Percentiles rank a stretch among this genome's conserved stretches.
Conservation (phyloP, 1,140 invertebrate species). For the Euwallacea fornicatus region DNA sequence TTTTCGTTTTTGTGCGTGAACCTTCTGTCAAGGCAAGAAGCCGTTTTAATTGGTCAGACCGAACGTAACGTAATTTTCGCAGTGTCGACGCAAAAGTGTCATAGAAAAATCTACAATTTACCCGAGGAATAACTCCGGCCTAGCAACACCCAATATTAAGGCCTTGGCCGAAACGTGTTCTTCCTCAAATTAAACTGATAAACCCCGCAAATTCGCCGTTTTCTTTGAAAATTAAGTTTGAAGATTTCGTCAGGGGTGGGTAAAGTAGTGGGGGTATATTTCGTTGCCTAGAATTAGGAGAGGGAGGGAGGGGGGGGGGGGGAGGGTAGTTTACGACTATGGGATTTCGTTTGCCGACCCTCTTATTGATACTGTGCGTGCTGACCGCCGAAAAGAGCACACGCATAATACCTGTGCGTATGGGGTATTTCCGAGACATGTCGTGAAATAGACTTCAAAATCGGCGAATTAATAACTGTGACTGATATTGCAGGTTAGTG, state of each 20-base stretch:
- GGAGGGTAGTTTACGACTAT: conserved; percentile 31
- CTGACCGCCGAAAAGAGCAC: conserved; percentile 24
- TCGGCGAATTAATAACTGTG: background rate
- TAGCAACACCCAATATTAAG: background rate
- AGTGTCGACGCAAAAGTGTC: too few relatives aligned
- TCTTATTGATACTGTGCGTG: conserved; percentile 36
- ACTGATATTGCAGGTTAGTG: conserved; percentile 18
- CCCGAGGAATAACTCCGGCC: too few relatives aligned
- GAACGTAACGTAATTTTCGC: too few relatives aligned
- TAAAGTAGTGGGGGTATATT: conserved; percentile 24
- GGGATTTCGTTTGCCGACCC: conserved; percentile 33
- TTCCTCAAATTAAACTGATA: too few relatives aligned
- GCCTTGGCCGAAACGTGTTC: background rate
- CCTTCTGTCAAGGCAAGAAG: too few relatives aligned
- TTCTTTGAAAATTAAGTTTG: conserved; percentile 30
- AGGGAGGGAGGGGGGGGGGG: conserved; percentile 18
- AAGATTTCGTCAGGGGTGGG: conserved; percentile 23
- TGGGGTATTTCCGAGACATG: conserved; percentile 27
- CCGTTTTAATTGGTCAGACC: too few relatives aligned
- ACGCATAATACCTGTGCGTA: conserved; percentile 15
- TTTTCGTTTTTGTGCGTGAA: too few relatives aligned
- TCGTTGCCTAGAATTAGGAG: conserved; percentile 19
- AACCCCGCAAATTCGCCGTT: conserved; percentile 14
- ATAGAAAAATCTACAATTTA: too few relatives aligned
- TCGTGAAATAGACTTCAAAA: background rate